Base-by-base conservation (phyloP, 2,797 vertebrate species). In the Acanthurus lineatus region DNA sequence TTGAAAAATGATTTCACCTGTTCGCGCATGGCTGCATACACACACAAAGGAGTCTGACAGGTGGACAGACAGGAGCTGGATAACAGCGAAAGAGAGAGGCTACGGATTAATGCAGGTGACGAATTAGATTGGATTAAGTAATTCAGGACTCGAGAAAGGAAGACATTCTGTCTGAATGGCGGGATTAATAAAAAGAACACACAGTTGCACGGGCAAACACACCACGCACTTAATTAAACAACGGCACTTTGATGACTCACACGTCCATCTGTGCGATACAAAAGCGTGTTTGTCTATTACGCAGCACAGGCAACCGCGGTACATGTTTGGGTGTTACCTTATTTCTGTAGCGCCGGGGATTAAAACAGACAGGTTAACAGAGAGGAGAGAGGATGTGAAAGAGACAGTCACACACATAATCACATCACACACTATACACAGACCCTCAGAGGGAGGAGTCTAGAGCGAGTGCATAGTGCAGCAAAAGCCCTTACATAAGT, bases 401-500 rank as follows among this genome's bases (percentile, higher is more conserved):
- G 67, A 76, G 56, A 73, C 61, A 83, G 61, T 56, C 40, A 62
- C 59, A 73, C 71, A 73, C 75, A 74, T 73, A 86, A 87, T 81
- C 73, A 48, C 82, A 82, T 76, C 80, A 80, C 72, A 85, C 77
- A 63, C 51, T 48, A 73, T 48, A 25, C 25, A 74, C 58, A 70
- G 59, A 73, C 45, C 81, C 73, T 84, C 17, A 49, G 67, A 59
- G 80, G 82, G 76, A 74, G 77, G 85, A 75, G 68, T 68, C 70
- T 69, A 48, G 40, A 73, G 68, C 42, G 45, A 85, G 83, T 40
- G 64, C 82, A 81, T 44, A 71, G 85, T 51, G 69, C 78, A 85
- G 85, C 82, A 84, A 86, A 85, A 61, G 52, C 77, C 40, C 77
- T 92, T 92, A 91, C 77, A 78, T 89, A 92, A 93, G 81, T 87